These are phyloP conservation scores for Isotomurus palustris DNA, from an alignment of 2,888 invertebrate species.

Conservation along the genomic window DNA sequence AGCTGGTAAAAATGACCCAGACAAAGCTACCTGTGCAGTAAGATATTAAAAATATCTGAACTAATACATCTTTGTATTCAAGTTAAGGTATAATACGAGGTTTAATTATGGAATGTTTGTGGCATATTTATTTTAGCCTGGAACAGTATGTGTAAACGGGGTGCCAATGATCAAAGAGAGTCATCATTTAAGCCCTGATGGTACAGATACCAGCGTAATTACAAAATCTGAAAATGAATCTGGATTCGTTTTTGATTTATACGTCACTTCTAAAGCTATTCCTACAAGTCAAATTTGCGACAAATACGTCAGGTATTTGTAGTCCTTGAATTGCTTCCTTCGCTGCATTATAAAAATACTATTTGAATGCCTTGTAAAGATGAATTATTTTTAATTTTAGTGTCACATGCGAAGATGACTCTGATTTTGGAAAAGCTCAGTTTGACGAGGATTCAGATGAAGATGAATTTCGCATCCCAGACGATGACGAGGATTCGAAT, in stretches of 20 bases:
- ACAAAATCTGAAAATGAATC: conserved; percentile 3
- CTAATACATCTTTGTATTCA: too few relatives aligned
- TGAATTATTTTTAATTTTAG: not conserved
- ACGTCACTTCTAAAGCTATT: conserved; percentile 16
- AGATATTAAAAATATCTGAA: not conserved
- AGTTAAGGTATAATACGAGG: not conserved
- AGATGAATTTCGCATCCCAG: conserved; percentile 49
- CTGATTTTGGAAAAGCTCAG: conserved; percentile 8
- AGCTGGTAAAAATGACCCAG: too few relatives aligned
- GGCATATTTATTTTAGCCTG: conserved; percentile 11
- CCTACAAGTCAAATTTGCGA: conserved; percentile 11
- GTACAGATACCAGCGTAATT: not conserved
- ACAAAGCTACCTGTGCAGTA: not conserved
- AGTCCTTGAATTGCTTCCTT: not conserved
- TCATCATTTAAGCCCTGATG: not conserved
- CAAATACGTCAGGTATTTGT: conserved; percentile 19
- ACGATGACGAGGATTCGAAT: conserved; percentile 65
- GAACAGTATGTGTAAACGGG: conserved; percentile 32
- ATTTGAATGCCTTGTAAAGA: not conserved
- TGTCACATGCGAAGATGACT: conserved; percentile 21
- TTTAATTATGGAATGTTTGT: not conserved
- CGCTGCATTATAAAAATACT: not conserved
- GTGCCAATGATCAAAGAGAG: conserved; percentile 24
- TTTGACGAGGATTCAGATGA: conserved; percentile 48
- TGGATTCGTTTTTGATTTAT: conserved; percentile 30